Evolutionary conservation across 2,888 invertebrate species (phyloP).

Genomic region (Stenurella melanura): DNA sequence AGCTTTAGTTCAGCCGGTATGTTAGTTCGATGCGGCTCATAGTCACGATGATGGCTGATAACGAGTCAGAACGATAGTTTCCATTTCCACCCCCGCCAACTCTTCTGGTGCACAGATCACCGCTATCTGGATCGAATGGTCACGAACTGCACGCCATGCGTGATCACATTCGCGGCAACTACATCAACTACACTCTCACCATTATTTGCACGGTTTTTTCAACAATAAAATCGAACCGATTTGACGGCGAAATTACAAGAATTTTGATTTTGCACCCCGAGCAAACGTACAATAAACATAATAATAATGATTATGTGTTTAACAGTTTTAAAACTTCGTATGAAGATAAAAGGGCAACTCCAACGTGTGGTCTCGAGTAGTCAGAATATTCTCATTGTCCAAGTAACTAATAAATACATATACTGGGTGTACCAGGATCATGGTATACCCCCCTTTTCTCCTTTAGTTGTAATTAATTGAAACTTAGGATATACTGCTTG

Average conservation of each 20-base stretch:
- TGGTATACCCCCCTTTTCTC: too few species aligned
- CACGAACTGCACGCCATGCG: slow-evolving; percentile 66
- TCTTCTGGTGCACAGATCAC: slow-evolving; percentile 47
- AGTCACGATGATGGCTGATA: slow-evolving; percentile 59
- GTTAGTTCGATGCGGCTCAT: slow-evolving; percentile 52
- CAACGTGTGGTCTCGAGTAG: too few species aligned
- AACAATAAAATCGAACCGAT: slow-evolving; percentile 26
- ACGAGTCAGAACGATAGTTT: slow-evolving; percentile 51
- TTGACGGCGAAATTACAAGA: slow-evolving; percentile 24
- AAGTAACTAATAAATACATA: too few species aligned
- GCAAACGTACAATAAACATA: not conserved
- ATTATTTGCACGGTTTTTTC: slow-evolving; percentile 34
- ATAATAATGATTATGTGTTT: too few species aligned
- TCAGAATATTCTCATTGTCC: too few species aligned
- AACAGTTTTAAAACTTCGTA: too few species aligned
- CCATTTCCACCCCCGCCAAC: slow-evolving; percentile 53
- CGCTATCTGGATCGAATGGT: slow-evolving; percentile 64
- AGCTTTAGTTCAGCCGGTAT: slow-evolving; percentile 38
- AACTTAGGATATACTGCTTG: too few species aligned
- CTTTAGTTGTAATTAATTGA: too few species aligned
- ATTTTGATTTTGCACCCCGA: not conserved
- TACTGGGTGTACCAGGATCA: too few species aligned
- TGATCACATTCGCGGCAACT: slow-evolving; percentile 56
- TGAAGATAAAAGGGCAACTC: too few species aligned
- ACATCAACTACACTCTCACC: slow-evolving; percentile 41